Evolutionary conservation across 2,888 invertebrate species (phyloP).

Genomic region (Eubasilissa splendida): DNA sequence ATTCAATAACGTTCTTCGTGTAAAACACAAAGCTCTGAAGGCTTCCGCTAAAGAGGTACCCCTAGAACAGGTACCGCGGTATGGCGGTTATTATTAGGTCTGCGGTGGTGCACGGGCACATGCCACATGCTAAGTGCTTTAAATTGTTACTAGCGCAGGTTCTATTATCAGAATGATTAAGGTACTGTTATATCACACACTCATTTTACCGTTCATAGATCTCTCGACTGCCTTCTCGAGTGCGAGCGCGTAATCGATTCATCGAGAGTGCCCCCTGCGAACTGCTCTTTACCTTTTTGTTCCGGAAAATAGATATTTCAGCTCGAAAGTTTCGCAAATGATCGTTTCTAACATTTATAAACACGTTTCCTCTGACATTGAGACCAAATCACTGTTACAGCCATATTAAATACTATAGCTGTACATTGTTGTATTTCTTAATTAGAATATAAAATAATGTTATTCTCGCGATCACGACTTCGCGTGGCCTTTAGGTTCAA

Average conservation of each 20-base stretch:
- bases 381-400: too few species aligned
- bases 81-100: background rate
- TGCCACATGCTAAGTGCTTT: background rate
- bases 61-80: background rate
- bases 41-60: too few species aligned
- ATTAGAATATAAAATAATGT: too few species aligned
- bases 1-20: slow-evolving; percentile 24
- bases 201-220: slow-evolving; percentile 47
- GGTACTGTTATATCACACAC: slow-evolving; percentile 50
- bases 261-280: slow-evolving; percentile 10
- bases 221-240: slow-evolving; percentile 46
- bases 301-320: slow-evolving; percentile 9
- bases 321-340: background rate
- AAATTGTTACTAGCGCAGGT: slow-evolving; percentile 21
- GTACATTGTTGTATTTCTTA: too few species aligned
- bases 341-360: background rate
- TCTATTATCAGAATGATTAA: slow-evolving; percentile 41
- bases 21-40: slow-evolving; percentile 21
- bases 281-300: slow-evolving; percentile 26
- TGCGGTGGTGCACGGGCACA: background rate
- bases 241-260: slow-evolving; percentile 45
- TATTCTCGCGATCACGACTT: too few species aligned
- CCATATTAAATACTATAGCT: too few species aligned
- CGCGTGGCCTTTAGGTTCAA: too few species aligned
- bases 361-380: too few species aligned